A percentile compares a stretch with the other conserved stretches of the same genome.
phyloP scores from a whole-genome alignment of 2,797 vertebrate species.

The Enteromius unitaeniatus region DNA sequence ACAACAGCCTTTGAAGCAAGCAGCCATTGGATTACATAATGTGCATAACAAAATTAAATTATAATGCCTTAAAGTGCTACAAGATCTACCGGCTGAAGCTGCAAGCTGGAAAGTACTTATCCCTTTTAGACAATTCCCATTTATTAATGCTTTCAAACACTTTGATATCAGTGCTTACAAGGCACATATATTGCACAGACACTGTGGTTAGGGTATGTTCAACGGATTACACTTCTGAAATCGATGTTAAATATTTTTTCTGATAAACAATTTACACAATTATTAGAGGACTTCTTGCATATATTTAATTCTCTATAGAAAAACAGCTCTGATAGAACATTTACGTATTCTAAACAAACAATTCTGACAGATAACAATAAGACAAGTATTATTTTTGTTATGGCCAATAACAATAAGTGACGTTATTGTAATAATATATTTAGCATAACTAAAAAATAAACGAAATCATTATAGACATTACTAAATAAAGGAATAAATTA shows the following conservation, averaged over 20 bases:
- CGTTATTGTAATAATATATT: not conserved
- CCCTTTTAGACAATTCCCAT: not conserved
- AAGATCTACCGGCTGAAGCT: not conserved
- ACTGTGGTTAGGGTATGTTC: not conserved
- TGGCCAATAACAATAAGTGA: not conserved
- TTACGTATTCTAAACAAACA: not conserved
- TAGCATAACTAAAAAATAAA: not conserved
- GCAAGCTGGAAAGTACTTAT: not conserved
- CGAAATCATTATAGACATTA: not conserved
- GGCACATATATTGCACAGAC: not conserved
- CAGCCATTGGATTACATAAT: conserved; percentile 9
- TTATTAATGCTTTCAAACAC: not conserved
- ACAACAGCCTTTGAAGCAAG: conserved; percentile 22
- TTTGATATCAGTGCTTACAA: not conserved
- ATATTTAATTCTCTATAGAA: not conserved
- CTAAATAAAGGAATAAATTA: no score
- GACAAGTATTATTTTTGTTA: not conserved
- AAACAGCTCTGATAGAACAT: not conserved
- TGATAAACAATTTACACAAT: not conserved
- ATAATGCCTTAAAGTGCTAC: not conserved
- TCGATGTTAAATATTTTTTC: not conserved
- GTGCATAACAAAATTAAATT: not conserved
- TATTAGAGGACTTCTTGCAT: not conserved
- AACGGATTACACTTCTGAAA: not conserved
- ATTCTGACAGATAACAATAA: not conserved